A percentile compares a stretch with the other conserved stretches of the same genome.
phyloP scores from a whole-genome alignment of 2,797 vertebrate species.

The Crenichthys baileyi region DNA sequence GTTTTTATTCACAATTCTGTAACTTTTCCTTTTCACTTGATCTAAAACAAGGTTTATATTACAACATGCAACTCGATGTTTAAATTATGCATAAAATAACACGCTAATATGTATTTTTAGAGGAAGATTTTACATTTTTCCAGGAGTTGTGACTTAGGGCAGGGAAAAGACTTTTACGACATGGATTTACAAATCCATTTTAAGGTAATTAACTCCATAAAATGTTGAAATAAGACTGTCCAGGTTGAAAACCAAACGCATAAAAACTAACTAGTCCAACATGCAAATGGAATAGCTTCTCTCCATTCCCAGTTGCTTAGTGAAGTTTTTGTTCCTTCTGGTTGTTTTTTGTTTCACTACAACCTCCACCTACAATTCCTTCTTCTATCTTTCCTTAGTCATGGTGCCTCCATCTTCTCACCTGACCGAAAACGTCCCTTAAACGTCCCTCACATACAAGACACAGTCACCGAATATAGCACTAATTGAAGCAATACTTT shows the following conservation, averaged over 20 bases:
- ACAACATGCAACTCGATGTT: background rate
- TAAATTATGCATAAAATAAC: background rate
- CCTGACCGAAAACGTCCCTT: background rate
- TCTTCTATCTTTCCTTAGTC: background rate
- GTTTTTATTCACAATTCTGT: too few species aligned
- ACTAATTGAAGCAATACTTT: too few species aligned
- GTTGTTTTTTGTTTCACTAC: background rate
- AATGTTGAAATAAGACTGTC: background rate
- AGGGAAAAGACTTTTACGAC: background rate
- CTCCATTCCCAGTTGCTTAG: background rate
- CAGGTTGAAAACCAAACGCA: background rate
- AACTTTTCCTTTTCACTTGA: too few species aligned
- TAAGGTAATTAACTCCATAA: background rate
- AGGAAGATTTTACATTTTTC: background rate
- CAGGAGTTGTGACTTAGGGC: background rate
- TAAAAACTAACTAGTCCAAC: too few species aligned
- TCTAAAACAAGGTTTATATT: background rate
- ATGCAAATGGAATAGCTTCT: background rate
- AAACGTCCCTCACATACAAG: background rate
- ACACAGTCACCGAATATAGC: too few species aligned
- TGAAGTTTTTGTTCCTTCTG: background rate
- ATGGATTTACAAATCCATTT: background rate
- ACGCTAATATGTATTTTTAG: background rate
- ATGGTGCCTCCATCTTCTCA: background rate
- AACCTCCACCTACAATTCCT: background rate